Conservation (phyloP, 1,140 invertebrate genomes). For the Triops longicaudatus region DNA sequence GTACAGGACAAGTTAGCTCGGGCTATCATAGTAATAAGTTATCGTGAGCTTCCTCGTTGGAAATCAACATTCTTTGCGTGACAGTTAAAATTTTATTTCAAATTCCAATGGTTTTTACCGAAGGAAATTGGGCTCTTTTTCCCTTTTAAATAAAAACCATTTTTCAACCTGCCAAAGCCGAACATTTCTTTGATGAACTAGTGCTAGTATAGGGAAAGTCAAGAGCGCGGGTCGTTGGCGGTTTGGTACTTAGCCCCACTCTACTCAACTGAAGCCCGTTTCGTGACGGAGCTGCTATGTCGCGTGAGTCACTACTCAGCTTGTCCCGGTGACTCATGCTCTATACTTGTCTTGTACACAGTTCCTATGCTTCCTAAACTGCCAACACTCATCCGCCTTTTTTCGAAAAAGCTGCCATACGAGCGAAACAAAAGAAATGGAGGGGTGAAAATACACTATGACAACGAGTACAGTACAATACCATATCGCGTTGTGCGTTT, state of each 20-base stretch:
- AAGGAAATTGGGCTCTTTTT: not conserved
- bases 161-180: no score
- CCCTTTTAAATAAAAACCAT: not conserved
- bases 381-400: not conserved
- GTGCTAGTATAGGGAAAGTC: no score
- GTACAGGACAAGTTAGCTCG: not conserved
- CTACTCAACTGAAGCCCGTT: not conserved
- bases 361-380: not conserved
- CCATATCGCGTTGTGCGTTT: not conserved
- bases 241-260: conserved; percentile 5
- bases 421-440: not conserved
- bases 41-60: not conserved
- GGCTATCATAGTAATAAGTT: not conserved
- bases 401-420: not conserved
- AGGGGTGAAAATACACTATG: not conserved
- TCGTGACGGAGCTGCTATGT: conserved; percentile 12
- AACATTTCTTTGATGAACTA: no score
- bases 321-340: conserved; percentile 10
- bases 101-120: not conserved
- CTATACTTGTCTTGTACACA: not conserved
- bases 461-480: not conserved
- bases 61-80: not conserved
- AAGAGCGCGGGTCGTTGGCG: not conserved
- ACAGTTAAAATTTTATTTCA: not conserved
- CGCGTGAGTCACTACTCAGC: conserved; percentile 10